phyloP scores from a whole-genome alignment of 1,140 invertebrate species.

The Eupeodes corollae region DNA sequence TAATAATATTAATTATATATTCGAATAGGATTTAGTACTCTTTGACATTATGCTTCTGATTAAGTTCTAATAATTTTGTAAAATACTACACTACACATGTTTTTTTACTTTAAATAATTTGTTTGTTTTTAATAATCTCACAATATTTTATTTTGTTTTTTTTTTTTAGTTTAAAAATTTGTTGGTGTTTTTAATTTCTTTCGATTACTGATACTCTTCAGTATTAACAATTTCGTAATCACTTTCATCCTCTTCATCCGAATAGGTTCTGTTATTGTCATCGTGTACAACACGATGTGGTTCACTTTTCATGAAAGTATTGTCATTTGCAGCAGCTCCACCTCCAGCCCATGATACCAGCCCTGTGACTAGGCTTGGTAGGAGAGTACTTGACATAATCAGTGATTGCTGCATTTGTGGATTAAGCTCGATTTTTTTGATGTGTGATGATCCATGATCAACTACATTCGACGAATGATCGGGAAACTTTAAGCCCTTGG shows the following conservation, averaged over 20 bases:
- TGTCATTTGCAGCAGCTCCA: slow-evolving; percentile 1
- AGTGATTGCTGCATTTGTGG: slow-evolving; percentile 18
- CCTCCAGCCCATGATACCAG: slow-evolving; percentile 20
- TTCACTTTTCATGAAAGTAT: slow-evolving; percentile 2
- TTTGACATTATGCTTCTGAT: too few relatives aligned
- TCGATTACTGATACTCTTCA: slow-evolving; percentile 27
- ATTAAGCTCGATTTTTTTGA: slow-evolving; percentile 8
- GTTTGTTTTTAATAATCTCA: too few relatives aligned
- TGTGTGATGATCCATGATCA: slow-evolving; percentile 3
- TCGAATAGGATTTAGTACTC: too few relatives aligned
- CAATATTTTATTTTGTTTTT: too few relatives aligned
- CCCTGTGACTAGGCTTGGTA: slow-evolving; percentile 23
- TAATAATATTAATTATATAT: too few relatives aligned
- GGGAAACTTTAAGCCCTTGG: slow-evolving; percentile 31
- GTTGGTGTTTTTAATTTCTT: too few relatives aligned
- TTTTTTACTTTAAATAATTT: too few relatives aligned
- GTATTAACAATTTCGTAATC: slow-evolving; percentile 34
- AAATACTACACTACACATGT: too few relatives aligned
- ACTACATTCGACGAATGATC: slow-evolving; percentile 23
- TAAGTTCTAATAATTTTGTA: too few relatives aligned
- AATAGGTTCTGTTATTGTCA: slow-evolving; percentile 9
- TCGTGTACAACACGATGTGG: slow-evolving; percentile 9
- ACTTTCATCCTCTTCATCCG: slow-evolving; percentile 33
- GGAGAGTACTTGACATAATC: slow-evolving; percentile 12
- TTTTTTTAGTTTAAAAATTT: too few relatives aligned